A percentile compares a stretch with the other conserved stretches of the same genome.
Conservation (phyloP, 2,797 vertebrate genomes). For the Pseudomugil tenellus region DNA sequence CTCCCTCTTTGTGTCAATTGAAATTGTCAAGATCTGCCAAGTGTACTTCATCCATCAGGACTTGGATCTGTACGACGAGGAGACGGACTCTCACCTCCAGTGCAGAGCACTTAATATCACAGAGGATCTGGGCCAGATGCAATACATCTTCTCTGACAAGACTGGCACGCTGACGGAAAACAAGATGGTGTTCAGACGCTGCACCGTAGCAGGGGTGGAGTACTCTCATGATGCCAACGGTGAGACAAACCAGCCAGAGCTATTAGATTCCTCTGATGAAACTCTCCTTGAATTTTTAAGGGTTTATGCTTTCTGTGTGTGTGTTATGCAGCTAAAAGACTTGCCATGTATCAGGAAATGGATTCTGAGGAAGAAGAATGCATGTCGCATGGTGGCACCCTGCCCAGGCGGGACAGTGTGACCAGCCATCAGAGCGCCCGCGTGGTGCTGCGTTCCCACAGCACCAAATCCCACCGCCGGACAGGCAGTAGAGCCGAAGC, state of each 20-base stretch:
- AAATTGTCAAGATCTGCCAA: conserved; percentile 98
- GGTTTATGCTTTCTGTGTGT: conserved; percentile 1
- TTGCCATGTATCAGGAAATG: conserved; percentile 94
- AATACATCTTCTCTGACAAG: conserved; percentile 98
- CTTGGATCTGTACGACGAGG: conserved; percentile 92
- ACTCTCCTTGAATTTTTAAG: conserved; percentile 2
- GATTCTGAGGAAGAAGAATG: conserved; percentile 95
- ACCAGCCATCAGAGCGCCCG: conserved; percentile 90
- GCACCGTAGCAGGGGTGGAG: conserved; percentile 94
- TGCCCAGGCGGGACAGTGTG: conserved; percentile 87
- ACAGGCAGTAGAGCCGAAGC: conserved; percentile 92
- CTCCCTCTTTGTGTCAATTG: conserved; percentile 98
- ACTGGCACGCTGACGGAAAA: conserved; percentile 98
- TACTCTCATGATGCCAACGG: conserved; percentile 97
- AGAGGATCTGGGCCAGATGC: conserved; percentile 96
- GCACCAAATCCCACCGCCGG: conserved; percentile 91
- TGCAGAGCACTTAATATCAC: conserved; percentile 97
- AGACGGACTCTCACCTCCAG: conserved; percentile 93
- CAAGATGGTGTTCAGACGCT: conserved; percentile 98
- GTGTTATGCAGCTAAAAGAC: conserved; percentile 84
- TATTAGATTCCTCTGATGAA: neutral
- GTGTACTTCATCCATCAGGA: conserved; percentile 98
- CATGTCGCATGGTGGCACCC: conserved; percentile 81
- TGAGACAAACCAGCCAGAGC: conserved; percentile 67
- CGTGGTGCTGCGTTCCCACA: conserved; percentile 88